Conservation (phyloP, 2,888 invertebrate species). For the Erebia ligea region DNA sequence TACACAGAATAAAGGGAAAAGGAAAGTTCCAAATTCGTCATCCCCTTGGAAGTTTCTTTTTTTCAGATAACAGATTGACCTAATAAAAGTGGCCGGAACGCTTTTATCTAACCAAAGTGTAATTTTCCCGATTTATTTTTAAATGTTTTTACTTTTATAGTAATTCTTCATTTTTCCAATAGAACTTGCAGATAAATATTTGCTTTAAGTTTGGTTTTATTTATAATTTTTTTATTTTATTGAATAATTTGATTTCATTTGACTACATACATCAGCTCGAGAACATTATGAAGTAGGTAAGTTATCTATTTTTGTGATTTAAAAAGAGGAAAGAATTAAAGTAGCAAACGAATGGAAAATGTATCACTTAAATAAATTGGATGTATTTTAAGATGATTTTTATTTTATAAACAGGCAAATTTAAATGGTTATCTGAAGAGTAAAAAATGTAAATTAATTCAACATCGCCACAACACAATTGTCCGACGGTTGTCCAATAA, state of each 20-base stretch:
- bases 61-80: slow-evolving; percentile 32
- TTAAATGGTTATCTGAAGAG: background rate
- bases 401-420: slow-evolving; percentile 4
- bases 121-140: background rate
- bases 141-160: background rate
- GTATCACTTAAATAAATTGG: background rate
- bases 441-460: slow-evolving; percentile 23
- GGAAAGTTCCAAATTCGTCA: slow-evolving; percentile 37
- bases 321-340: background rate
- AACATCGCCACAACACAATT: slow-evolving; percentile 18
- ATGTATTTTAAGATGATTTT: slow-evolving; percentile 14
- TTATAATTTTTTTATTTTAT: too few relatives aligned
- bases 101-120: background rate
- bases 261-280: too few relatives aligned
- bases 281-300: too few relatives aligned
- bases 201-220: too few relatives aligned
- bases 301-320: background rate
- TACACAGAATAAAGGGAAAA: slow-evolving; percentile 29
- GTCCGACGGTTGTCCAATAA: slow-evolving; percentile 18
- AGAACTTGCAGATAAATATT: too few relatives aligned
- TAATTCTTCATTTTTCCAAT: too few relatives aligned
- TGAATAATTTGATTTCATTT: too few relatives aligned
- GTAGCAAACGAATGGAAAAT: background rate
- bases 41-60: slow-evolving; percentile 27
- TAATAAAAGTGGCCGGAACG: background rate